Evolutionary conservation across 2,797 vertebrate species (phyloP).

Genomic region (Malurus splendens): DNA sequence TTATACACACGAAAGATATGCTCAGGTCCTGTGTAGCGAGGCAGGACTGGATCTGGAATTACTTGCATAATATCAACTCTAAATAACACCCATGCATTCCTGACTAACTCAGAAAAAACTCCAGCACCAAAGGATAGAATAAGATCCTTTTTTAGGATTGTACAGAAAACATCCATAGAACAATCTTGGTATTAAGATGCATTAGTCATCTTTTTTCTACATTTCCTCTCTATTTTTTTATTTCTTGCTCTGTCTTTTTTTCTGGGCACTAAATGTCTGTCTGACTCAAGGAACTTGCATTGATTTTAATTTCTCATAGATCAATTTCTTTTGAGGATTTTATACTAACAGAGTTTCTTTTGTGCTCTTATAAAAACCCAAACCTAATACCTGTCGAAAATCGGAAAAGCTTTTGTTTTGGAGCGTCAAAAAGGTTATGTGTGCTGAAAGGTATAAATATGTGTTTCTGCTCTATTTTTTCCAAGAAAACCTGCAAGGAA

Average conservation of each 20-base stretch:
- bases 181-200: not conserved
- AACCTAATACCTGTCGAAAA: not conserved
- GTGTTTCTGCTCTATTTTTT: not conserved
- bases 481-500: not conserved
- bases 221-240: not conserved
- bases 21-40: not conserved
- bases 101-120: not conserved
- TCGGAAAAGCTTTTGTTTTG: not conserved
- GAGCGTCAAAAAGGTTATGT: not conserved
- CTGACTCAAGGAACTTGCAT: not conserved
- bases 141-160: not conserved
- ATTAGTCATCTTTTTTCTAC: not conserved
- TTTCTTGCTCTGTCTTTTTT: not conserved
- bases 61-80: not conserved
- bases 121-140: not conserved
- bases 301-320: not conserved
- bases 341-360: not conserved
- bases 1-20: rapidly evolving
- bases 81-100: not conserved
- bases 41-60: not conserved
- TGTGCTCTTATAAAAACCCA: not conserved
- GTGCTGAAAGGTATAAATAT: not conserved
- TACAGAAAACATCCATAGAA: not conserved
- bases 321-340: not conserved
- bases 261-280: not conserved